Evolutionary conservation across 2,888 invertebrate species (phyloP).

Genomic region (Hydrotaea cyrtoneurina): DNA sequence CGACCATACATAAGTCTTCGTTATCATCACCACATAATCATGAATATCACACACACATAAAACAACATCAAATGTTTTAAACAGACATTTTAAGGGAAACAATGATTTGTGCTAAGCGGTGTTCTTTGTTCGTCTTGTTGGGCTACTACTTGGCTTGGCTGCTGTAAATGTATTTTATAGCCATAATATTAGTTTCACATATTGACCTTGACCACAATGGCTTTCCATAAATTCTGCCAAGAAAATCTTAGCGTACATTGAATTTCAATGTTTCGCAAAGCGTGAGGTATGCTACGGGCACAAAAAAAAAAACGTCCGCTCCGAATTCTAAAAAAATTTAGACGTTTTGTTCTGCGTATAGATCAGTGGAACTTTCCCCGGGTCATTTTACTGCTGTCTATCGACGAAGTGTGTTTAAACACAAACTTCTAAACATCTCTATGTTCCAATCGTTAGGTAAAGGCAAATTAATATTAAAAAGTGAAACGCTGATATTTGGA

Average conservation of each 20-base stretch:
- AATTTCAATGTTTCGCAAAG: not conserved
- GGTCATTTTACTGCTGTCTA: no score
- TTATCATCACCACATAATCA: constrained; percentile 39
- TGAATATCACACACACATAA: constrained; percentile 33
- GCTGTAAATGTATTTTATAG: constrained; percentile 37
- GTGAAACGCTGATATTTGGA: no score
- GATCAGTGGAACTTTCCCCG: no score
- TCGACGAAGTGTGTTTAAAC: no score
- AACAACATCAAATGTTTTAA: constrained; percentile 19
- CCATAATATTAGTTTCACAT: constrained; percentile 72
- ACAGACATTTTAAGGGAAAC: not conserved
- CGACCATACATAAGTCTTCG: not conserved
- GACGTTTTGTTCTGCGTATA: no score
- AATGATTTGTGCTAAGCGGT: not conserved
- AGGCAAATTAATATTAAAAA: no score
- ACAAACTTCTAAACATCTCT: no score
- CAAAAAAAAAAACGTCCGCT: no score
- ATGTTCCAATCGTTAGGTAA: no score
- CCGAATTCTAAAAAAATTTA: no score
- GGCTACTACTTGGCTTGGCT: not conserved
- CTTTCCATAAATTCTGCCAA: constrained; percentile 48
- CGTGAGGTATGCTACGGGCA: no score
- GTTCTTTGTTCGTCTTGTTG: not conserved
- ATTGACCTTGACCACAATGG: constrained; percentile 77
- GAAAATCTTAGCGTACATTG: constrained; percentile 32